Base-by-base conservation (phyloP, 2,888 invertebrate genomes). In the Strigamia transsilvanica region DNA sequence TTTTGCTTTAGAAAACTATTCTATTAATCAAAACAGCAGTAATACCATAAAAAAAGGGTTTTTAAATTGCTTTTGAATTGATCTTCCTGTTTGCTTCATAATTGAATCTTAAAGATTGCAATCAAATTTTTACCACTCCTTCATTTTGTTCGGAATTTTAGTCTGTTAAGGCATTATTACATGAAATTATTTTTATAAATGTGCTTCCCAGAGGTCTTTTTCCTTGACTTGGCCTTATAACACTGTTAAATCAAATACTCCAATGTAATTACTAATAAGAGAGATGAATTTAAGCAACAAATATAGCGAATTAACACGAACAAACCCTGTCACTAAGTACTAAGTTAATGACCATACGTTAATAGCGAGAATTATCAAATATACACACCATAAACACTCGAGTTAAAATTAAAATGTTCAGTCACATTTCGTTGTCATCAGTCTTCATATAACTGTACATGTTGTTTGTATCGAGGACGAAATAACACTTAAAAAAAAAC, bases 151-250 rank as follows among this genome's bases (percentile, higher is more conserved):
- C 21, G 18, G 21, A 18, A 56, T 56, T 56, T 56, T n/a, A 56
- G 18, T 56, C 18, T 5, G 9, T 56, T 56, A 18, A 18, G 13
- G 73, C 73, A 73, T 73, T 73, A 73, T 27, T 73, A 73, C 7
- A 73, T 2, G n/a, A 73, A 23, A 73, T 73, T 73, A 73, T 73
- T 73, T 73, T 73, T 73, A 73, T 73, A 73, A 73, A 73, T 13
- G 73, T 73, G 73, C 73, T 73, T 73, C 73, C 73, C 32, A n/a
- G 32, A 73, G 23, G 73, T 27, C 15, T 73, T 56, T 51, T 56
- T 18, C 56, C 23, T n/a, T 27, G 27, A 73, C 27, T 32, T 32
- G 32, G 73, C 73, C 73, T 73, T 73, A 73, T 32, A 10, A 73
- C 32, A 73, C 73, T 73, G 32, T 32, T 73, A 27, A 56, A 56